phyloP scores from a whole-genome alignment of 2,113 vertebrate genomes.

The Rhinoptilus africanus region DNA sequence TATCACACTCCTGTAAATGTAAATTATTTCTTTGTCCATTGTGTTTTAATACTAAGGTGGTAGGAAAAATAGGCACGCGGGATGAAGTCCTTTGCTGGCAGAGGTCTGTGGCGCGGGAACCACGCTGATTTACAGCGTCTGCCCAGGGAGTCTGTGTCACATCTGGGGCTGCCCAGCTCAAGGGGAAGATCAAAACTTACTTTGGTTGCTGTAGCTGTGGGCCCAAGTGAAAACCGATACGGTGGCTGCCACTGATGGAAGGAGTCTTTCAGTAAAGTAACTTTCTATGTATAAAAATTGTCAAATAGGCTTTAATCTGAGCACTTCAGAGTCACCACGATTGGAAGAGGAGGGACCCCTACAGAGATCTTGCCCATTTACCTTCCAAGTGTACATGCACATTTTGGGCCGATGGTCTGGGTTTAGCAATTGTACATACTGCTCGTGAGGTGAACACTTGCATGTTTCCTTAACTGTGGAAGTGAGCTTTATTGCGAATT shows the following conservation, averaged over 20 bases:
- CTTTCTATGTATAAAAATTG: not conserved
- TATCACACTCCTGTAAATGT: slow-evolving; percentile 9
- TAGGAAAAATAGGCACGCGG: not conserved
- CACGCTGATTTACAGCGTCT: not conserved
- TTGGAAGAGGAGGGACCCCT: not conserved
- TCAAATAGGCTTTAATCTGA: not conserved
- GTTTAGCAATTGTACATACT: not conserved
- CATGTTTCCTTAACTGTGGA: not conserved
- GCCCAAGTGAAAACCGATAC: not conserved
- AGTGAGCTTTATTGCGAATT: not conserved
- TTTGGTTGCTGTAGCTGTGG: not conserved
- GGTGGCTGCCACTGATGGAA: not conserved
- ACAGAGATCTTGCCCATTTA: not conserved
- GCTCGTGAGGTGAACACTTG: not conserved
- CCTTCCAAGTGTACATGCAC: not conserved
- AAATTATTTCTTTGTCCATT: slow-evolving; percentile 17
- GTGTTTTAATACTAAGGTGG: not conserved
- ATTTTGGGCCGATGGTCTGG: not conserved
- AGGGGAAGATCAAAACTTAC: not conserved
- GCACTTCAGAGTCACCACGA: not conserved
- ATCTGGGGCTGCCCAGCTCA: not conserved
- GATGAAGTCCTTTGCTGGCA: not conserved
- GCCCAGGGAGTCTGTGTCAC: not conserved
- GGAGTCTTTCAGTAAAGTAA: not conserved
- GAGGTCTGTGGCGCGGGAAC: not conserved